Percentiles rank a stretch among this genome's conserved stretches.
phyloP scores from a whole-genome alignment of 2,797 vertebrate genomes.

The Sebastes glaucus region DNA sequence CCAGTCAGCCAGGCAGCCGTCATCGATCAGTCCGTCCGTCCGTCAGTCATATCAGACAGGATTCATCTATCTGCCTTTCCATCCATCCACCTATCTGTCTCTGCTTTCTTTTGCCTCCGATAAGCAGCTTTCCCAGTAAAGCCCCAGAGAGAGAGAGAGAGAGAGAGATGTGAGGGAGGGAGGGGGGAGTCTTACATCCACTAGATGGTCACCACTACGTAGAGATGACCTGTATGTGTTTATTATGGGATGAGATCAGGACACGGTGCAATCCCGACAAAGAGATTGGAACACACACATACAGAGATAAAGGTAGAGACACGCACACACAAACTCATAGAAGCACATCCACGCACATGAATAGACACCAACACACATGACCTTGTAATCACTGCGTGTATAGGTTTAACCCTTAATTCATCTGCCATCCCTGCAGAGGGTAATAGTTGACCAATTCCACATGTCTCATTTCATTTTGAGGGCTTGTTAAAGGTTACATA shows the following conservation, averaged over 20 bases:
- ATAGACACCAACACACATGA: slow-evolving; percentile 33
- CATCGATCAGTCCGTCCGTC: slow-evolving; percentile 67
- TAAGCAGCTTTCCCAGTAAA: slow-evolving; percentile 77
- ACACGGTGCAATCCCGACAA: slow-evolving; percentile 59
- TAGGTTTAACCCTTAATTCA: slow-evolving; percentile 60
- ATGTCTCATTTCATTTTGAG: slow-evolving; percentile 60
- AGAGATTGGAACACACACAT: slow-evolving; percentile 62
- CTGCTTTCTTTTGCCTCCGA: slow-evolving; percentile 69
- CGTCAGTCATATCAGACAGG: slow-evolving; percentile 74
- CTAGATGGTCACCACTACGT: slow-evolving; percentile 65
- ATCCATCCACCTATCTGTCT: slow-evolving; percentile 68
- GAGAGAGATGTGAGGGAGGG: slow-evolving; percentile 15
- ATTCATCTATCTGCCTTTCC: slow-evolving; percentile 74
- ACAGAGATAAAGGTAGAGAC: slow-evolving; percentile 47
- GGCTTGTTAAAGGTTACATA: slow-evolving; percentile 66
- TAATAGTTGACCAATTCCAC: slow-evolving; percentile 52
- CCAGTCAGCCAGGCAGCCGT: slow-evolving; percentile 36
- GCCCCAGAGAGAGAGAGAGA: slow-evolving; percentile 59
- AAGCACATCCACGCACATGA: slow-evolving; percentile 37
- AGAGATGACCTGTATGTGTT: slow-evolving; percentile 71
- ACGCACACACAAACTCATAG: slow-evolving; percentile 15
- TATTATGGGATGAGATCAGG: slow-evolving; percentile 72
- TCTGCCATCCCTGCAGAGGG: slow-evolving; percentile 29
- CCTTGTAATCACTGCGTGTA: slow-evolving; percentile 60
- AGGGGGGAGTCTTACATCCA: slow-evolving; percentile 58